Evolutionary conservation across 2,888 invertebrate genomes (phyloP).

Genomic region (Micoletzkya japonica): DNA sequence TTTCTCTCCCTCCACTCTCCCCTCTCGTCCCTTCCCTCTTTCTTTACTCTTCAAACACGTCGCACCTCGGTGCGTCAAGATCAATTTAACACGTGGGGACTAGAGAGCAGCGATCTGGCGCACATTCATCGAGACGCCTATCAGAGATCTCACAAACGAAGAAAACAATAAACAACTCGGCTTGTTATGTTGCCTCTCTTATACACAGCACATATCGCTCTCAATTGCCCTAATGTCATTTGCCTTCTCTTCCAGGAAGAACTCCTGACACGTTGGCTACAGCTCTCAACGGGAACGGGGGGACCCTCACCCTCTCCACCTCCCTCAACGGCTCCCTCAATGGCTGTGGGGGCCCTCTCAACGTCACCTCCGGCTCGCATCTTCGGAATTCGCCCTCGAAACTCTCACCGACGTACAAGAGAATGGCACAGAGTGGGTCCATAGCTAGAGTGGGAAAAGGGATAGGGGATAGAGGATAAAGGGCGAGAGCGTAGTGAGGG

Average conservation of each 20-base stretch:
- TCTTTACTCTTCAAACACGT: not conserved
- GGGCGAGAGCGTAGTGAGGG: not conserved
- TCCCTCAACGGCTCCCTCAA: no score
- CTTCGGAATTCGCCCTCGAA: conserved; percentile 37
- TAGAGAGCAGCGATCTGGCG: no score
- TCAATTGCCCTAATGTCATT: no score
- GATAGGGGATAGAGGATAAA: not conserved
- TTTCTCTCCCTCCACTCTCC: conserved; percentile 6
- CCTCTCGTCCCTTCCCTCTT: not conserved
- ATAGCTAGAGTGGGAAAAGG: not conserved
- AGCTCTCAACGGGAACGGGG: not conserved
- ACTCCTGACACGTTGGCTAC: conserved; percentile 15
- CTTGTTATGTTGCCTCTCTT: no score
- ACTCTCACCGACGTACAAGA: conserved; percentile 44
- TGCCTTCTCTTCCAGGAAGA: no score
- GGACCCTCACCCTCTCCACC: not conserved
- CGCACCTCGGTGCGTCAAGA: not conserved
- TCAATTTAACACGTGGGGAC: no score
- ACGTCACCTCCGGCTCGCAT: conserved; percentile 32
- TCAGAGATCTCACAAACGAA: no score
- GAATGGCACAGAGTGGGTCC: conserved; percentile 51
- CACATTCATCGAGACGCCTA: no score
- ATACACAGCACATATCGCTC: no score
- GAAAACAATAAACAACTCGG: no score
- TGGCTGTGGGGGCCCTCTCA: conserved; percentile 30